phyloP scores from a whole-genome alignment of 2,113 vertebrate genomes.

The Ornithorhynchus anatinus region DNA sequence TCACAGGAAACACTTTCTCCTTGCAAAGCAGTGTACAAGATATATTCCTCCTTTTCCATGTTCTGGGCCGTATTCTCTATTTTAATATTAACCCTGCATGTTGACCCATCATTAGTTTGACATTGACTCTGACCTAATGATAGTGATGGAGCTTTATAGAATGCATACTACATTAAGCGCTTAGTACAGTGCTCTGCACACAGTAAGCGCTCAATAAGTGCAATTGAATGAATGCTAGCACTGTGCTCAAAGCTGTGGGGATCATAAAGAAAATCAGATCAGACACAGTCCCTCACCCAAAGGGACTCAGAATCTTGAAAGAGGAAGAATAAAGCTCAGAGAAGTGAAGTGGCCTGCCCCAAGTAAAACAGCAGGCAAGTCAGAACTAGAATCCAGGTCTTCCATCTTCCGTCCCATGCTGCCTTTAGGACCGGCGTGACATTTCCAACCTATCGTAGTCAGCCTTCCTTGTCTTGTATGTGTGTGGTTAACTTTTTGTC shows the following conservation, averaged over 20 bases:
- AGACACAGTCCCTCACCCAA: neutral
- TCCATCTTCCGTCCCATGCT: neutral
- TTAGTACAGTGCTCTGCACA: neutral
- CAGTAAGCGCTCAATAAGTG: neutral
- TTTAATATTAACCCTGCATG: too few species aligned
- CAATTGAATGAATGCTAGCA: neutral
- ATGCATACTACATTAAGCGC: too few species aligned
- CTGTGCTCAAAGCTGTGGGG: neutral
- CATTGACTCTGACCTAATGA: too few species aligned
- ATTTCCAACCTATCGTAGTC: too few species aligned
- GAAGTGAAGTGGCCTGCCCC: neutral
- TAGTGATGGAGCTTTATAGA: too few species aligned
- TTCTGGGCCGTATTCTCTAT: too few species aligned
- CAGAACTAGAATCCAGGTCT: neutral
- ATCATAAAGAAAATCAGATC: neutral
- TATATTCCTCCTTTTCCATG: neutral
- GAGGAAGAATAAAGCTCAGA: neutral
- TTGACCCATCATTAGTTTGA: too few species aligned
- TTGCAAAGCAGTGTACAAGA: too few species aligned
- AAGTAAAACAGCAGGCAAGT: neutral
- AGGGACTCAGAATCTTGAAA: neutral
- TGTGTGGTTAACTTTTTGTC: too few species aligned
- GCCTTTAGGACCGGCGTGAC: too few species aligned
- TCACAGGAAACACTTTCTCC: accelerated
- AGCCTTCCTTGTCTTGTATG: too few species aligned